Evolutionary conservation across 1,140 invertebrate species (phyloP), one percentile per base, ranked within the genome.

Genomic region (Xylocopa sonorina): DNA sequence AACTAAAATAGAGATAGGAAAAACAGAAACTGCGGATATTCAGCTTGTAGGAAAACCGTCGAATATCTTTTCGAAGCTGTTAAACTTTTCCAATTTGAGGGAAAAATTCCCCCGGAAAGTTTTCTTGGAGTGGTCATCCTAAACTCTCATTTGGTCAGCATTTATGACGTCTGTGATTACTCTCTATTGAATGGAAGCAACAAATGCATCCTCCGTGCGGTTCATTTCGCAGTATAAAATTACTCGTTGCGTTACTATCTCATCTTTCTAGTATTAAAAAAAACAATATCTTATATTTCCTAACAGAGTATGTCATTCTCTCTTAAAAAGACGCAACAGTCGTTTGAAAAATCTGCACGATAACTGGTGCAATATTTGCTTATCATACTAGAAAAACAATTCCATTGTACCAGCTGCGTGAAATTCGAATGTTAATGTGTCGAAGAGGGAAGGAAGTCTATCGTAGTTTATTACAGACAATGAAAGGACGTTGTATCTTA

Each of bases 61-160:
- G 6, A 68, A 68, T 68, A 68, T 51, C 48, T 68, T 51, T 68
- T 51, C 29, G 32, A 51, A 38, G 66, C 66, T 24, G 51, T 68
- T 68, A 68, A 68, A 68, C 29, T 68, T 68, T 38, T 51, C 66
- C 48, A 68, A 51, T 68, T 51, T 68, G 29, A 68, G 66, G 27
- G 29, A 32, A 34, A 51, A 68, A 68, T 68, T 68, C 14, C 3
- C 43, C 9, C 29, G 29, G 48, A 24, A 68, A 68, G 46, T 68
- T 68, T 68, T 51, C 66, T 68, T 51, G 10, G 18, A 68, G 66
- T 34, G 66, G 21, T 38, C 29, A 24, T 68, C 51, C 48, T 68
- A 68, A 68, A 51, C 66, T 68, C 66, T 51, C 29, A 48, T 27
- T 12, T 51, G 43, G 66, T 27, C 21, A 51, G 66, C 66, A 29